Conservation (phyloP, 2,888 invertebrate species). For the Ecliptopera silaceata region DNA sequence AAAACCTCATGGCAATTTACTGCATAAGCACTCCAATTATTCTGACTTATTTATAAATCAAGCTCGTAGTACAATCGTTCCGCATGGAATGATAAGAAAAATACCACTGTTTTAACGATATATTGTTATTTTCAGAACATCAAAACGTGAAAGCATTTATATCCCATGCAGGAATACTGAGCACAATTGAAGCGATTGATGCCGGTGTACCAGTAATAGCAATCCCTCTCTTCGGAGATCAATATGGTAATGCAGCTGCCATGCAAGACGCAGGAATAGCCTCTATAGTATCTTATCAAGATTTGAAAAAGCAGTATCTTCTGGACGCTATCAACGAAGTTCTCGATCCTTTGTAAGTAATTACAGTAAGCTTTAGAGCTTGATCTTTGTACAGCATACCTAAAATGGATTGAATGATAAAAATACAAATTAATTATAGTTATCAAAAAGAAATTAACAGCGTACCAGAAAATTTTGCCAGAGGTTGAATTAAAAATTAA, state of each 20-base stretch:
- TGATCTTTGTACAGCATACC: too few relatives aligned
- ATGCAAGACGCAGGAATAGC: slow-evolving; percentile 84
- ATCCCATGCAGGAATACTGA: slow-evolving; percentile 86
- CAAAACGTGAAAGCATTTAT: slow-evolving; percentile 86
- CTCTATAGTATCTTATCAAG: slow-evolving; percentile 79
- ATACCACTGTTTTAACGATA: background rate
- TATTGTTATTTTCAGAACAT: slow-evolving; percentile 78
- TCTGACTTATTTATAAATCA: background rate
- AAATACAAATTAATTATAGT: too few relatives aligned
- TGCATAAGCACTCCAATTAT: background rate
- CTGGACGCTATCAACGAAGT: slow-evolving; percentile 81
- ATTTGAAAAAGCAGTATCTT: slow-evolving; percentile 82
- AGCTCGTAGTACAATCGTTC: slow-evolving; percentile 5
- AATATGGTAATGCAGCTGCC: slow-evolving; percentile 85
- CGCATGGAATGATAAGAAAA: too few relatives aligned
- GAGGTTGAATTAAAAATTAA: too few relatives aligned
- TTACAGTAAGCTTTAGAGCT: background rate
- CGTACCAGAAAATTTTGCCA: too few relatives aligned
- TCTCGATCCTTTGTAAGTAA: slow-evolving; percentile 80
- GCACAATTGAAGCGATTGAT: slow-evolving; percentile 86
- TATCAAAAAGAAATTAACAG: too few relatives aligned
- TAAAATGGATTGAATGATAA: too few relatives aligned
- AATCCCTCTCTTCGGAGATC: slow-evolving; percentile 88
- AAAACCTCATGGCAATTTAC: background rate
- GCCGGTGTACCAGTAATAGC: slow-evolving; percentile 86